These are phyloP conservation scores for Caenorhabditis sulstoni DNA, from an alignment of 2,888 invertebrate genomes.

Conservation along the genomic window DNA sequence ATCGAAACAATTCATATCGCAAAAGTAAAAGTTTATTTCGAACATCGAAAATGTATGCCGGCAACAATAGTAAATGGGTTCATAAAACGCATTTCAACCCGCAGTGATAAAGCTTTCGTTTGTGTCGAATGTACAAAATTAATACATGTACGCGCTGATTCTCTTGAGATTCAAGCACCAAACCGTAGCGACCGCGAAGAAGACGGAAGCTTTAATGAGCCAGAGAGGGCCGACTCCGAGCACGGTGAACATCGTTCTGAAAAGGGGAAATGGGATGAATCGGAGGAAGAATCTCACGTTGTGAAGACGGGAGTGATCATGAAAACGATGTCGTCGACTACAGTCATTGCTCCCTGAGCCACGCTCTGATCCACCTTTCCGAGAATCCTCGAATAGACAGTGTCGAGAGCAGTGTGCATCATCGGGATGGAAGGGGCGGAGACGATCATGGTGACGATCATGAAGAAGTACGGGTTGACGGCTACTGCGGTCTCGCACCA, in stretches of 20 bases:
- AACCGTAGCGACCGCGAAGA: slow-evolving; percentile 39
- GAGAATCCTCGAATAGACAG: slow-evolving; percentile 65
- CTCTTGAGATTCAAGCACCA: slow-evolving; percentile 48
- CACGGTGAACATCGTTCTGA: slow-evolving; percentile 47
- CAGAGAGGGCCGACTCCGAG: slow-evolving; percentile 48
- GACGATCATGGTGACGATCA: slow-evolving; percentile 18
- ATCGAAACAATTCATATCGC: no score
- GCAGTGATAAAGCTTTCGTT: slow-evolving; percentile 20
- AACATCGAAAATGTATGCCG: no score
- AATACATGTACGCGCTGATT: slow-evolving; percentile 37
- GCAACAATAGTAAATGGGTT: no score
- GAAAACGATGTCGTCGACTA: slow-evolving; percentile 63
- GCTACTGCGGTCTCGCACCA: slow-evolving; percentile 58
- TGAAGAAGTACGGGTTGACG: slow-evolving; percentile 52
- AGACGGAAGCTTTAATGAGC: slow-evolving; percentile 48
- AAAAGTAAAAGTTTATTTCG: no score
- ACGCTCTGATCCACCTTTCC: slow-evolving; percentile 68
- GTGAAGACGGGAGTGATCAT: slow-evolving; percentile 64
- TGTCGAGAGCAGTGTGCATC: slow-evolving; percentile 59
- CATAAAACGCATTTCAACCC: slow-evolving; percentile 29
- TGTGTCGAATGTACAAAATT: slow-evolving; percentile 3
- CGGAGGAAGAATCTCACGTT: slow-evolving; percentile 30
- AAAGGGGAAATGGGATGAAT: background rate
- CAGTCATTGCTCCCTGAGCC: slow-evolving; percentile 65
- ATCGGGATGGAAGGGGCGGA: slow-evolving; percentile 56